Evolutionary conservation across 1,140 invertebrate genomes (phyloP), one percentile per base, ranked within the genome.

Genomic region (Thaumatotibia leucotreta): DNA sequence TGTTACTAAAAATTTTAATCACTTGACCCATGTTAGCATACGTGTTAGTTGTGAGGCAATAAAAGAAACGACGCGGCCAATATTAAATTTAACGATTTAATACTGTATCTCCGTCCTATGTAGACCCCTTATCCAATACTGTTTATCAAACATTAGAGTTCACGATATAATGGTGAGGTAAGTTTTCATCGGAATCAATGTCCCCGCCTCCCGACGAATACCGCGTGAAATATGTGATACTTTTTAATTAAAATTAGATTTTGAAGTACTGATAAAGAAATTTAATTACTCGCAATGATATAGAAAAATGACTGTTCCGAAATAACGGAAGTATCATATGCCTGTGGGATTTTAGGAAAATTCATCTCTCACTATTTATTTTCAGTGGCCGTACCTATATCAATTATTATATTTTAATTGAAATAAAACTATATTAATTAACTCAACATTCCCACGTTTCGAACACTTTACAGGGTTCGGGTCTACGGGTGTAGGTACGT

Each of bases 221-320:
- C 74, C 75, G 77, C 82, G 79, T 86, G 83, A 90, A 82, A 87
- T 88, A 90, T 88, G 83, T 88, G 85, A 88, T 86, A 80, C 79
- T 84, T 88, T 88, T 90, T 88, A 90, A 90, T 90, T 90, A 88
- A 90, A 88, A 88, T 83, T 83, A 81, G 88, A 90, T 90, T 77
- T 77, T 70, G 79, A 82, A 69, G 69, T 65, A 67, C 76, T 84
- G 88, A 90, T 90, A 90, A 90, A 63, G 72, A 77, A 81, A 84
- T 85, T 83, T 79, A 86, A 88, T 88, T 85, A 83, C 80, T 84
- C 67, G 78, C 78, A 69, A 61, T 68, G 70, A 74, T 67, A 79
- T 89, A 89, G 81, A 83, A 81, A 74, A 69, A 62, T 54, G 61
- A 73, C 68, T 76, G n/a, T 29, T n/a, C 52, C 14, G 11, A 64